Conservation (phyloP, 2,113 vertebrate species). For the Setophaga kirtlandii region DNA sequence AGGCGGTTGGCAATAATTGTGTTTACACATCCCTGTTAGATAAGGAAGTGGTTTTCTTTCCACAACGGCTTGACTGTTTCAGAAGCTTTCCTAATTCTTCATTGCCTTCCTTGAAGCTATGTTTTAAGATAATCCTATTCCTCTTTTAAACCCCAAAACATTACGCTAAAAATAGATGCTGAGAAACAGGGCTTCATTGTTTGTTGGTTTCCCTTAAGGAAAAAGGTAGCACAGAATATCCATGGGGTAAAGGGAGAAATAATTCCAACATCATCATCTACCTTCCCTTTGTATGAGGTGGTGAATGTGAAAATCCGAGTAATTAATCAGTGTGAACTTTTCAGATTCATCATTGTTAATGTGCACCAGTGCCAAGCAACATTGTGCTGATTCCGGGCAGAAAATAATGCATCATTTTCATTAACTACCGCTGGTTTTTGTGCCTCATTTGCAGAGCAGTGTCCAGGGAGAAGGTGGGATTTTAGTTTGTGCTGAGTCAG, state of each 20-base stretch:
- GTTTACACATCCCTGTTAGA: background rate
- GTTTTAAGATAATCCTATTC: background rate
- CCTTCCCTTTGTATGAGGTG: background rate
- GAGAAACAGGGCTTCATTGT: background rate
- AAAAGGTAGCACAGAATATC: background rate
- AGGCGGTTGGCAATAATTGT: background rate
- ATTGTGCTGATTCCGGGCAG: conserved; percentile 31
- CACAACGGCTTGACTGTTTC: background rate
- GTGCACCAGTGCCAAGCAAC: conserved; percentile 39
- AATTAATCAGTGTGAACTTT: conserved; percentile 66
- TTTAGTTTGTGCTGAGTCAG: background rate
- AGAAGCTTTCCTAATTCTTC: background rate
- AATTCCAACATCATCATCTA: background rate
- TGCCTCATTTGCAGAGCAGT: background rate
- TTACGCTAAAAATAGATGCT: background rate
- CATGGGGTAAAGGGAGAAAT: background rate
- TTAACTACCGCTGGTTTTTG: background rate
- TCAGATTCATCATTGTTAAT: conserved; percentile 43
- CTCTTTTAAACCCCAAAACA: background rate
- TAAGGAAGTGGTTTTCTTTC: background rate
- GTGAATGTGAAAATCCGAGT: background rate
- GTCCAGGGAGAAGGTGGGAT: background rate
- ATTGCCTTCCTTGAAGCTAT: background rate
- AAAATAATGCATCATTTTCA: background rate
- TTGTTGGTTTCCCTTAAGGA: background rate